Evolutionary conservation across 1,140 invertebrate genomes (phyloP), one percentile per base, ranked within the genome.

Genomic region (Macrostomum lignano): DNA sequence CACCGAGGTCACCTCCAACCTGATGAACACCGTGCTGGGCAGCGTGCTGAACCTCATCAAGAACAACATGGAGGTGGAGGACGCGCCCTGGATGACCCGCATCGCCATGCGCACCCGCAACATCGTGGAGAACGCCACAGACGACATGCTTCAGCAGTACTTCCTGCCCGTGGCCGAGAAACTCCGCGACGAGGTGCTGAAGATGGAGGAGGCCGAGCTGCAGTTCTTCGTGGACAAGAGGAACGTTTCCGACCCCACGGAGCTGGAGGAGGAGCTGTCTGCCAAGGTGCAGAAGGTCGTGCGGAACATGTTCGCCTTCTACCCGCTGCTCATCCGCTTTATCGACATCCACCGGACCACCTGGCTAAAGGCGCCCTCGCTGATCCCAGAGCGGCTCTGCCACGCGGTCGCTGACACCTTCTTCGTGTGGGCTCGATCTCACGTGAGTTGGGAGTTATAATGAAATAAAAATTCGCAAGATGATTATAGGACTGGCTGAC

Each of bases 351-450:
- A 65, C 40, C 48, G 55, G 17, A 51, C 53, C 17, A 45, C 49
- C 17, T 60, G 58, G 58, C 40, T 60, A 20, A 58, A 55, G 39
- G 44, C 50, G 26, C 52, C 53, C 6, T 44, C 43, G 7, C 33
- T 38, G n/a, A 47, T 53, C 19, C 49, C 55, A 24, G 57, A 58
- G 36, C 39, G 51, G 33, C 45, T 60, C 10, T 60, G 52, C 39
- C 44, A 42, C 3, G 46, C 48, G 39, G 47, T 60, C 7, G 52
- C 57, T 10, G 48, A 57, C 22, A 50, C 58, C 22, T 60, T 99
- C 57, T 88, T 91, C 44, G 78, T 91, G 40, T 96, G 91, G 88
- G n/a, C n/a, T n/a, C n/a, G n/a, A n/a, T n/a, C n/a, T n/a, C n/a
- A n/a, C n/a, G n/a, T n/a, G n/a, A n/a, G n/a, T n/a, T n/a, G n/a